These are phyloP conservation scores for Piprites chloris DNA, from an alignment of 2,113 vertebrate genomes.

Conservation along the genomic window DNA sequence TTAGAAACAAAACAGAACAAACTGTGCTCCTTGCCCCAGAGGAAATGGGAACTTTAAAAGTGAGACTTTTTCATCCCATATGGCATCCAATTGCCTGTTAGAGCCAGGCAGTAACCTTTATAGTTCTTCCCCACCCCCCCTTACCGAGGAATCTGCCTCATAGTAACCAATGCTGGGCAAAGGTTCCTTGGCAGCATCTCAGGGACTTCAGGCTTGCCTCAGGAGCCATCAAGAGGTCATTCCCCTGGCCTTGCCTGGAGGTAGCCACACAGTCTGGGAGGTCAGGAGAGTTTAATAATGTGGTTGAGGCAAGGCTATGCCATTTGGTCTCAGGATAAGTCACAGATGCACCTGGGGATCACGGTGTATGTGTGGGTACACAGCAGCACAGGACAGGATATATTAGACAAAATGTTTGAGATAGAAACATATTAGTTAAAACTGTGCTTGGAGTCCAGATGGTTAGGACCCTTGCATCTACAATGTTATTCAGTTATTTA, in stretches of 20 bases:
- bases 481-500: not conserved
- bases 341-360: not conserved
- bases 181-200: not conserved
- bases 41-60: not conserved
- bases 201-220: not conserved
- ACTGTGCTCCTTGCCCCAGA: not conserved
- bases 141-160: not conserved
- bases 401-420: not conserved
- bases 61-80: not conserved
- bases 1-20: constrained; percentile 5
- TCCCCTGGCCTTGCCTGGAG: not conserved
- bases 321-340: not conserved
- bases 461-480: not conserved
- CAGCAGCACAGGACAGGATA: not conserved
- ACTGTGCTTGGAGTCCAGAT: not conserved
- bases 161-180: not conserved
- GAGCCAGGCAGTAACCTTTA: not conserved
- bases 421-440: not conserved
- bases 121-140: too few species aligned
- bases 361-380: not conserved
- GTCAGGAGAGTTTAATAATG: not conserved
- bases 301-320: not conserved
- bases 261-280: not conserved
- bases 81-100: not conserved
- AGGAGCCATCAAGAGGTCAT: not conserved